Conservation (phyloP, 2,888 invertebrate species). For the Portevinia maculata region DNA sequence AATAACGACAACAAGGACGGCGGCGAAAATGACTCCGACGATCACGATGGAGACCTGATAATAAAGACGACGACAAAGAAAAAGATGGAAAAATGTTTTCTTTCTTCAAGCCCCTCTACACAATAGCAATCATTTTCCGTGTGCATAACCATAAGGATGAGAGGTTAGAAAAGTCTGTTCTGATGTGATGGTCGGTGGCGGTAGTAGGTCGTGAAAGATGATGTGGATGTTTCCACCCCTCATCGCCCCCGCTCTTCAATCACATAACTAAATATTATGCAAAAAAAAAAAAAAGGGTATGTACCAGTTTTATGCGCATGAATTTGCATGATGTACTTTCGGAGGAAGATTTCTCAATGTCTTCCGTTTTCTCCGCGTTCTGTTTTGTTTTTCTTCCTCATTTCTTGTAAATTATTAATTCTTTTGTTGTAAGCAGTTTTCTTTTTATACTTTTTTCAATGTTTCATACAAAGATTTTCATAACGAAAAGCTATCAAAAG, state of each 20-base stretch:
- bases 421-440: slow-evolving; percentile 64
- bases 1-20: slow-evolving; percentile 30
- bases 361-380: slow-evolving; percentile 28
- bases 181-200: slow-evolving; percentile 23
- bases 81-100: slow-evolving; percentile 58
- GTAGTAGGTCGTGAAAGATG: slow-evolving; percentile 59
- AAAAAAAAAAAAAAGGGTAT: slow-evolving; percentile 19
- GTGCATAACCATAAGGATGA: slow-evolving; percentile 35
- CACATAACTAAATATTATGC: slow-evolving; percentile 51
- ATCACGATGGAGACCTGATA: slow-evolving; percentile 27
- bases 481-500: slow-evolving; percentile 73
- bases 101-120: slow-evolving; percentile 27
- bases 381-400: slow-evolving; percentile 3
- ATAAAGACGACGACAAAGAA: slow-evolving; percentile 38
- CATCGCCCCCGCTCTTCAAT: slow-evolving; percentile 4
- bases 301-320: slow-evolving; percentile 65
- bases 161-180: slow-evolving; percentile 53
- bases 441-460: slow-evolving; percentile 13
- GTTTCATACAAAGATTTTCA: slow-evolving; percentile 58
- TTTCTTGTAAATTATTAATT: slow-evolving; percentile 54
- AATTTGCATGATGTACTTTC: slow-evolving; percentile 68
- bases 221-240: slow-evolving; percentile 30
- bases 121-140: slow-evolving; percentile 68
- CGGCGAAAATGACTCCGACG: too few species aligned
- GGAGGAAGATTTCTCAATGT: slow-evolving; percentile 63